Conservation (phyloP, 64 coral and sea anemone genomes). For the Anthopleura sola region DNA sequence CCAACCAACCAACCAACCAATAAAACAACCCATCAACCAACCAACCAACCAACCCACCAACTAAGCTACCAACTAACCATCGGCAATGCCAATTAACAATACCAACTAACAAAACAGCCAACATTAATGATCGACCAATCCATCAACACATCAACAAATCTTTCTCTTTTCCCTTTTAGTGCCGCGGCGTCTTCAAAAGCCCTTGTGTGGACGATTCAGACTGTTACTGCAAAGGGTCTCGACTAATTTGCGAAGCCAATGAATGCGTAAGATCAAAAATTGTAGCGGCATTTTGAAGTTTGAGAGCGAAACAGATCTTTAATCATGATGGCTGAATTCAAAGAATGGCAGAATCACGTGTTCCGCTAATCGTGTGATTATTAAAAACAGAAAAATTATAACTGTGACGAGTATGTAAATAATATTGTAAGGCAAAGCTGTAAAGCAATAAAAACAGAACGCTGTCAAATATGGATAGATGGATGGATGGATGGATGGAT, state of each 20-base stretch:
- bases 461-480: too few relatives aligned
- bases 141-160: neutral
- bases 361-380: neutral
- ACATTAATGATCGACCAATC: neutral
- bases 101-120: too few relatives aligned
- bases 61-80: too few relatives aligned
- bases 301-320: neutral
- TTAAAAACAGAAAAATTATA: neutral
- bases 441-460: conserved; percentile 19
- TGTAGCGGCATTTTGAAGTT: neutral
- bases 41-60: too few relatives aligned
- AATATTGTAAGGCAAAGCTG: neutral
- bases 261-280: neutral
- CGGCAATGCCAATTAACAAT: too few relatives aligned
- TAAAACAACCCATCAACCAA: too few relatives aligned
- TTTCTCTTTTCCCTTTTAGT: neutral
- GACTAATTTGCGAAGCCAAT: neutral
- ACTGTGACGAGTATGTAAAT: neutral
- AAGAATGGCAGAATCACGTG: neutral
- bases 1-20: too few relatives aligned
- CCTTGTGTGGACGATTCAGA: neutral
- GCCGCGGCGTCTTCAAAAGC: neutral
- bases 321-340: neutral
- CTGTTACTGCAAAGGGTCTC: neutral
- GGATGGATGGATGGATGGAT: too few relatives aligned